Conservation (phyloP, 2,797 vertebrate genomes). For the Enteromius fasciolatus region DNA sequence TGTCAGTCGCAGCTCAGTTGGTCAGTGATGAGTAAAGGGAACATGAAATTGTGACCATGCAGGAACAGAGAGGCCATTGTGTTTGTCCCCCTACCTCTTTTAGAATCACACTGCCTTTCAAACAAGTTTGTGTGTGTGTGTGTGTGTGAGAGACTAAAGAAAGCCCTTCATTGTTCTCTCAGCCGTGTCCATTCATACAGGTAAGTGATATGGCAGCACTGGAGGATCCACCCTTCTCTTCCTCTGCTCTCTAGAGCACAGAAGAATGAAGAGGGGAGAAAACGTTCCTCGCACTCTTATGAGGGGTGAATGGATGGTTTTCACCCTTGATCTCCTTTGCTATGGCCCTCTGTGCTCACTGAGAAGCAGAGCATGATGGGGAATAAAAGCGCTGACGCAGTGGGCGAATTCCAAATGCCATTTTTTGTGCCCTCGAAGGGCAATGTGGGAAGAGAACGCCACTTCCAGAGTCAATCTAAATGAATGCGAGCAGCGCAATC, state of each 20-base stretch:
- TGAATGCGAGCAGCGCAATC: not conserved
- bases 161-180: conserved; percentile 52
- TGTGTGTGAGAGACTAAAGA: conserved; percentile 45
- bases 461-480: not conserved
- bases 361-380: conserved; percentile 24
- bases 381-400: conserved; percentile 1
- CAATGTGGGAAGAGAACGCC: not conserved
- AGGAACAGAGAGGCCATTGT: conserved; percentile 68
- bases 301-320: conserved; percentile 44
- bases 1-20: conserved; percentile 5
- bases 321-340: not conserved
- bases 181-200: conserved; percentile 45
- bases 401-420: conserved; percentile 8
- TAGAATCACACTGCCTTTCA: conserved; percentile 45
- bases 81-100: conserved; percentile 41
- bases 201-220: conserved; percentile 26
- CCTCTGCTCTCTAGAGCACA: conserved; percentile 49
- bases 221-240: conserved; percentile 53
- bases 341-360: conserved; percentile 28
- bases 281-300: conserved; percentile 27
- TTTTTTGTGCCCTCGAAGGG: conserved; percentile 5
- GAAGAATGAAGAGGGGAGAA: conserved; percentile 46
- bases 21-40: conserved; percentile 26
- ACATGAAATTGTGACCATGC: conserved; percentile 60
- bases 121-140: conserved; percentile 29